Base-by-base conservation (phyloP, 2,888 invertebrate species). In the Phyto melanocephala region DNA sequence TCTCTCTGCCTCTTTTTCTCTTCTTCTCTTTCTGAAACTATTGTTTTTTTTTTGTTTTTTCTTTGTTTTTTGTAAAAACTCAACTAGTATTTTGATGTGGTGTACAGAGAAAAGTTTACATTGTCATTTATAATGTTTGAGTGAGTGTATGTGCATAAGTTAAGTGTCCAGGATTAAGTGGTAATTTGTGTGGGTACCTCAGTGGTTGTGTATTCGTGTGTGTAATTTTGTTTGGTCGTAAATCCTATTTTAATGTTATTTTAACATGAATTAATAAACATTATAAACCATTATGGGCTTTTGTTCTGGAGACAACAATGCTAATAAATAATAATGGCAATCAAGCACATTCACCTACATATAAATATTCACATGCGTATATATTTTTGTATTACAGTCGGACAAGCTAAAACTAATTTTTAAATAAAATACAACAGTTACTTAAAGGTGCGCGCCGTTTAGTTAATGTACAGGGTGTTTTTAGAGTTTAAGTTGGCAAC, bases 211-310 rank as follows among this genome's bases (percentile, higher is more conserved):
- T 17, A 7, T 35, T 22, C 22, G 13, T 67, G 20, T 37, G 56
- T 68, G 42, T 47, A 50, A 28, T 42, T 76, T 17, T 76, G 28
- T 60, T 22, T 45, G 45, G 63, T 60, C 70, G 50, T 75, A 70
- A 75, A 78, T 75, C 50, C 62, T 13, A 24, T 70, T 78, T 58
- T 81, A 70, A 74, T 81, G 78, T 65, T 70, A 45, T 52, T 70
- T 79, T 28, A 50, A 37, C 78, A 79, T 75, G 78, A 82, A 79
- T 82, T 79, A 82, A 75, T 70, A 65, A 81, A 70, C 58, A 11
- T 65, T 70, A 60, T 35, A 70, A 68, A 28, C 28, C 37, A 58
- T 78, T 74, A 65, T 47, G 42, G 68, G 10, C 24, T 67, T 75
- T 50, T 56, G 35, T 42, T 56, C 17, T 2, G 2, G 3, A n/a